Conservation (phyloP, 2,797 vertebrate species). For the Halcyon smyrnensis region DNA sequence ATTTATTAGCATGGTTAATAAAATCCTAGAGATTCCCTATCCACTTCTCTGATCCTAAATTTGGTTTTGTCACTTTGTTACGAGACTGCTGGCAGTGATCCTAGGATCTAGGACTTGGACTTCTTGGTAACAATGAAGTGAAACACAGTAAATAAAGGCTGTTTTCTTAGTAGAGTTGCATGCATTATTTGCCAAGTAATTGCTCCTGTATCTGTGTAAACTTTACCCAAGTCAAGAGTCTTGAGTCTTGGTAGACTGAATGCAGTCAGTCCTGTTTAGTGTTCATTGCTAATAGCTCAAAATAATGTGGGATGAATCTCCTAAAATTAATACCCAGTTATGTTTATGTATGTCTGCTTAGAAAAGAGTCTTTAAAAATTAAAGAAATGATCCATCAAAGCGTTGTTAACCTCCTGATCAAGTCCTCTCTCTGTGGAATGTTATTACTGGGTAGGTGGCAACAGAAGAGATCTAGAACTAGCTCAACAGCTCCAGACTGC, state of each 20-base stretch:
- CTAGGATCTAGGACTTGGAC: neutral
- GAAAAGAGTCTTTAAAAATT: neutral
- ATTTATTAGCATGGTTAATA: neutral
- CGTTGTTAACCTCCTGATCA: neutral
- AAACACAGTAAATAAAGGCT: neutral
- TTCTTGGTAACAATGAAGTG: neutral
- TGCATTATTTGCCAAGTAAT: neutral
- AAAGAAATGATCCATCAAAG: neutral
- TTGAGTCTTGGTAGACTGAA: neutral
- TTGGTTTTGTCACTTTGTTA: neutral
- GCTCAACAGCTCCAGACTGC: slow-evolving; percentile 84
- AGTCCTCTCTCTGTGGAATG: slow-evolving; percentile 2
- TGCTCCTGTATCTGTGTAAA: neutral
- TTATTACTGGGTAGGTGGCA: slow-evolving; percentile 46
- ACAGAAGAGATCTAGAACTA: slow-evolving; percentile 73
- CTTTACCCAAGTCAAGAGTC: neutral
- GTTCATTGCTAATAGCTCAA: neutral
- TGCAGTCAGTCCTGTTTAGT: neutral
- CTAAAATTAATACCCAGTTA: neutral
- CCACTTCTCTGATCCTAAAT: neutral
- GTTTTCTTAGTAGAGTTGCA: neutral
- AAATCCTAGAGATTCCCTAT: neutral
- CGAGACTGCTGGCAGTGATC: neutral
- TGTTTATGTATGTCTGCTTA: neutral
- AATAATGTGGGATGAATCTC: neutral